Evolutionary conservation across 1,140 invertebrate genomes (phyloP), one percentile per base, ranked within the genome.

Genomic region (Melipona quadrifasciata): DNA sequence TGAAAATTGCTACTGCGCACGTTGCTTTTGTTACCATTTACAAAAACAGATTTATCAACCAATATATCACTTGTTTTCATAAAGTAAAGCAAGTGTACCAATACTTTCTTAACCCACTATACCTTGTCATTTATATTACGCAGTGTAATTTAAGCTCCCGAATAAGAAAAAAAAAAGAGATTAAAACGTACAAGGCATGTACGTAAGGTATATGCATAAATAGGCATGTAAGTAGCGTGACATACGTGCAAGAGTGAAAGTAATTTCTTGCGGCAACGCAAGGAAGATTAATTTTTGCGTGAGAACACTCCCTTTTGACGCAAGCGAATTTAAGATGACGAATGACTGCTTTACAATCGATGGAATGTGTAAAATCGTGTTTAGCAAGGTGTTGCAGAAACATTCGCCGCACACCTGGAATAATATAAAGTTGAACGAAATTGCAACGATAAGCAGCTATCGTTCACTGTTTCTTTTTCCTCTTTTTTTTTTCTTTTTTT

Each of bases 261-360:
- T 39, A 55, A 67, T 65, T 39, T 67, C 31, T 55, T 24, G 27
- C 1, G 21, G 21, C 31, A 24, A 27, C 31, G 24, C 14, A 27
- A 31, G 34, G 79, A 51, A 58, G 72, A 80, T 80, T 61, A 80
- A 81, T 81, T 64, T 31, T 65, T 21, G 39, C 27, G 57, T 21
- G 57, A 31, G 64, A 73, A 53, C 21, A 21, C n/a, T 47, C 27
- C 16, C 12, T 10, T 61, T 34, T n/a, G 39, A 75, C 57, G 61
- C 17, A 64, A 65, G 31, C 51, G 79, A 76, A 61, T 67, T 51
- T 57, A 47, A 17, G 0, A 53, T 67, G 72, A 82, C 53, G 61
- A 24, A 76, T 47, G 51, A 76, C 34, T 57, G 72, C 16, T 75
- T 27, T 14, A 53, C 61, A 61, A 65, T 76, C 80, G 71, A 82